Evolutionary conservation across 2,113 vertebrate genomes (phyloP).

Genomic region (Odocoileus virginianus): DNA sequence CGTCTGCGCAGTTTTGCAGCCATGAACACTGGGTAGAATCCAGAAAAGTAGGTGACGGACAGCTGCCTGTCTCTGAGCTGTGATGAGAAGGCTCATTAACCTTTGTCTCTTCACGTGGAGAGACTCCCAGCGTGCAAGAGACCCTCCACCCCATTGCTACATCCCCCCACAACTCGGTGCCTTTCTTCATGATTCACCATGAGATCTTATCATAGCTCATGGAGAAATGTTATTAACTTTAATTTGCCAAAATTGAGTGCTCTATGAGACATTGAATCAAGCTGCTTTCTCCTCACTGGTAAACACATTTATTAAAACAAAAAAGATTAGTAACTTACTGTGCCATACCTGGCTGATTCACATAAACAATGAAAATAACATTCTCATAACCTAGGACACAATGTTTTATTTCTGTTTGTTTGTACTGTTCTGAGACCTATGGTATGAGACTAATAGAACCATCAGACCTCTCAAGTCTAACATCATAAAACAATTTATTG

Average conservation of each 20-base stretch:
- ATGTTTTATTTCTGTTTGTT: constrained; percentile 16
- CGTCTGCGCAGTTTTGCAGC: not conserved
- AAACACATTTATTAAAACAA: constrained; percentile 69
- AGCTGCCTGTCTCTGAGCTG: fast-evolving
- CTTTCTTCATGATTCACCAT: constrained; percentile 9
- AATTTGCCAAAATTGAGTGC: constrained; percentile 60
- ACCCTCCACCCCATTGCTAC: fast-evolving
- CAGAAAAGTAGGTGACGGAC: not conserved
- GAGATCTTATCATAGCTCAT: constrained; percentile 27
- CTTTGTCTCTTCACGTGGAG: not conserved
- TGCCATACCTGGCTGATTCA: constrained; percentile 44
- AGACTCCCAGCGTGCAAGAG: not conserved
- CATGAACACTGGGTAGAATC: not conserved
- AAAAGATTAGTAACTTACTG: constrained; percentile 57
- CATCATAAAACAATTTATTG: constrained; percentile 41
- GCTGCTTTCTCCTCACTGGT: constrained; percentile 46
- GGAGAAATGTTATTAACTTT: constrained; percentile 62
- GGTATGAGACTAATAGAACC: constrained; percentile 50
- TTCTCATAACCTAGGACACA: not conserved
- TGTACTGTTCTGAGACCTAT: constrained; percentile 2
- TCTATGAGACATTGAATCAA: constrained; percentile 52
- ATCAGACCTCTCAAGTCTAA: constrained; percentile 41
- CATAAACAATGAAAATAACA: constrained; percentile 39
- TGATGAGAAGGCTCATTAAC: not conserved
- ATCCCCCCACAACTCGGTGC: not conserved